A percentile compares a stretch with the other conserved stretches of the same genome.
Conservation (phyloP, 2,113 vertebrate genomes). For the Prunella fulvescens region DNA sequence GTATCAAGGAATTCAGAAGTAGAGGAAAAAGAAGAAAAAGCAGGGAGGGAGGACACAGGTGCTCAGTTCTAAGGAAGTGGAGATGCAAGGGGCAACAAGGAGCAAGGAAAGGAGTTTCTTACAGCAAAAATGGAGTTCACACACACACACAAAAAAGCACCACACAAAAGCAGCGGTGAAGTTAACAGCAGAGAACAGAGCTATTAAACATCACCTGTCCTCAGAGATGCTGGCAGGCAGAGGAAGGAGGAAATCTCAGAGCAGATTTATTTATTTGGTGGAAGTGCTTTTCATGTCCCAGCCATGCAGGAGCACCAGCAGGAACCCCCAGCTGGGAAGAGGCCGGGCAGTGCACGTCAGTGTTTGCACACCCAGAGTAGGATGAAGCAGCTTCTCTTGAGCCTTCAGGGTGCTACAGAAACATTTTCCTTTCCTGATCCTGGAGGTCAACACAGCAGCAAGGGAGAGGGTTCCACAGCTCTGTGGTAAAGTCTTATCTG, state of each 20-base stretch:
- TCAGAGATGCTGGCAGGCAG: background rate
- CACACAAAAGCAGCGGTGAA: background rate
- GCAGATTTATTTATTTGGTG: background rate
- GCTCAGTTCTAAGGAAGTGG: background rate
- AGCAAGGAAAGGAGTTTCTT: background rate
- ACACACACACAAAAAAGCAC: too few species aligned
- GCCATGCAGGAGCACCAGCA: background rate
- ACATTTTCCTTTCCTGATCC: background rate
- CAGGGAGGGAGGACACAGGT: background rate
- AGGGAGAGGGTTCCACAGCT: background rate
- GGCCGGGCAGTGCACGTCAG: accelerated
- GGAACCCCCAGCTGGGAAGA: background rate
- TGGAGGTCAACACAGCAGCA: background rate
- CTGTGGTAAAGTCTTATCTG: background rate
- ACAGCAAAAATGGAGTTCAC: accelerated
- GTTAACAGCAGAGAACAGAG: background rate
- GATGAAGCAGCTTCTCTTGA: background rate
- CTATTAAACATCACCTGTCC: background rate
- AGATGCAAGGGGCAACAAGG: background rate
- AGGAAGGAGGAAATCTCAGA: background rate
- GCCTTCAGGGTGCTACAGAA: background rate
- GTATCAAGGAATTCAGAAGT: background rate
- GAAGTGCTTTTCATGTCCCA: background rate
- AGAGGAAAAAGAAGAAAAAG: background rate
- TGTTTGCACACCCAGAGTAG: background rate